A percentile compares a stretch with the other conserved stretches of the same genome.
These are phyloP conservation scores for Melopsittacus undulatus DNA, from an alignment of 2,797 vertebrate species.

Conservation along the genomic window DNA sequence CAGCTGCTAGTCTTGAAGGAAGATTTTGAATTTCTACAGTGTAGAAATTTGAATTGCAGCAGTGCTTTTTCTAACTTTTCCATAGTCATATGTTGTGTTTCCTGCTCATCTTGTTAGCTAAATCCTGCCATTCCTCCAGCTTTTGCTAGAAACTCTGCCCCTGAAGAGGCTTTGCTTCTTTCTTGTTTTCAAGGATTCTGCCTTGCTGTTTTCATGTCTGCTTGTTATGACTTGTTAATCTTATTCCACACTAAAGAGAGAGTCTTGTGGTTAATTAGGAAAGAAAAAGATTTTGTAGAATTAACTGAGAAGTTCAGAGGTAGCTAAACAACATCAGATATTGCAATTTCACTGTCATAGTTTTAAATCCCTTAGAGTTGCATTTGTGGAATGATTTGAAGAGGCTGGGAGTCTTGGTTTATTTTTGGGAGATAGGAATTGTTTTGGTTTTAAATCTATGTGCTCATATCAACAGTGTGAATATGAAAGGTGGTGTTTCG, in stretches of 20 bases:
- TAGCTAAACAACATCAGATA: background rate
- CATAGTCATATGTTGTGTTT: accelerated
- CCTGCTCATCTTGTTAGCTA: background rate
- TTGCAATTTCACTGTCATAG: background rate
- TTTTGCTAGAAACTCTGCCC: background rate
- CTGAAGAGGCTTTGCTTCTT: background rate
- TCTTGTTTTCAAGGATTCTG: background rate
- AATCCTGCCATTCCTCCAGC: background rate
- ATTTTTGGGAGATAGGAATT: background rate
- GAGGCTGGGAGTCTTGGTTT: background rate
- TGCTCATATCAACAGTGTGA: background rate
- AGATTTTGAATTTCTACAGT: background rate
- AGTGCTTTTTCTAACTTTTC: background rate
- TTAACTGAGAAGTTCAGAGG: background rate
- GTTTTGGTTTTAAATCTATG: background rate
- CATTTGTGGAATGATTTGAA: background rate
- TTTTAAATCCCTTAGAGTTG: background rate
- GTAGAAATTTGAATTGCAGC: too few relatives aligned
- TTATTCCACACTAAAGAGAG: background rate
- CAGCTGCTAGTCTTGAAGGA: background rate
- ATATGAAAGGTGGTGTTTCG: background rate
- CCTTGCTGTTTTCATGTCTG: background rate
- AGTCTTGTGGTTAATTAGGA: background rate
- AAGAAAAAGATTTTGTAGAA: background rate
- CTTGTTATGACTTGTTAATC: background rate